Conservation (phyloP, 2,888 invertebrate species). For the Octonoba sinensis region DNA sequence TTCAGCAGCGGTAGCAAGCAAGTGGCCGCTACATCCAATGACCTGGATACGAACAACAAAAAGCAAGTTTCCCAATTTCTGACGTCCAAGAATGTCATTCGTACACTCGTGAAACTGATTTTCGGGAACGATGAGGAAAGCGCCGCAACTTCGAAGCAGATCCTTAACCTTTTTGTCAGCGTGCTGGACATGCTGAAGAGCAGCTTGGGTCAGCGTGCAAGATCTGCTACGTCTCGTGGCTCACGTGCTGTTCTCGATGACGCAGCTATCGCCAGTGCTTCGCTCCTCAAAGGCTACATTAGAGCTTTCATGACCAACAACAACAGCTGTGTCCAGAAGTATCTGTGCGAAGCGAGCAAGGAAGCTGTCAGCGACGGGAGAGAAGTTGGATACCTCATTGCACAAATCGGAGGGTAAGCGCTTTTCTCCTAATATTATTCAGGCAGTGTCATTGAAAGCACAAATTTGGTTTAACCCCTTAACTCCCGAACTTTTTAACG, state of each 20-base stretch:
- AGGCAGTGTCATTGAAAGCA: too few species aligned
- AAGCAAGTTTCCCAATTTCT: slow-evolving; percentile 66
- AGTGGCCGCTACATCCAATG: slow-evolving; percentile 37
- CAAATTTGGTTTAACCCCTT: too few species aligned
- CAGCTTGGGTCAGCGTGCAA: slow-evolving; percentile 90
- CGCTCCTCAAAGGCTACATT: slow-evolving; percentile 87
- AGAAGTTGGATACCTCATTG: slow-evolving; percentile 83
- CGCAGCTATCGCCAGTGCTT: slow-evolving; percentile 87
- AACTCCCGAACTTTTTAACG: too few species aligned
- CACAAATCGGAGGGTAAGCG: slow-evolving; percentile 92
- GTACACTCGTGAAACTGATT: slow-evolving; percentile 66
- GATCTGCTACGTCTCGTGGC: slow-evolving; percentile 86
- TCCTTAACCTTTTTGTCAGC: slow-evolving; percentile 65
- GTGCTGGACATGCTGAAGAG: slow-evolving; percentile 90
- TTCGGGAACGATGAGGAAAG: slow-evolving; percentile 67
- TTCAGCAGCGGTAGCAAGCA: slow-evolving; percentile 59
- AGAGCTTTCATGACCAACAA: slow-evolving; percentile 81
- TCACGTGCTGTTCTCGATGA: slow-evolving; percentile 78
- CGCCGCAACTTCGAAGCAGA: slow-evolving; percentile 67
- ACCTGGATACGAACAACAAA: slow-evolving; percentile 64
- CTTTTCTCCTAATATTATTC: slow-evolving; percentile 13
- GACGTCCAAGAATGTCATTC: slow-evolving; percentile 66
- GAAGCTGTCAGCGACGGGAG: slow-evolving; percentile 86
- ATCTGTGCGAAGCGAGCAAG: slow-evolving; percentile 88
- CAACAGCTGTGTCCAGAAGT: slow-evolving; percentile 87